Conservation (phyloP, 2,888 invertebrate genomes). For the Gandaritis pyraliata region DNA sequence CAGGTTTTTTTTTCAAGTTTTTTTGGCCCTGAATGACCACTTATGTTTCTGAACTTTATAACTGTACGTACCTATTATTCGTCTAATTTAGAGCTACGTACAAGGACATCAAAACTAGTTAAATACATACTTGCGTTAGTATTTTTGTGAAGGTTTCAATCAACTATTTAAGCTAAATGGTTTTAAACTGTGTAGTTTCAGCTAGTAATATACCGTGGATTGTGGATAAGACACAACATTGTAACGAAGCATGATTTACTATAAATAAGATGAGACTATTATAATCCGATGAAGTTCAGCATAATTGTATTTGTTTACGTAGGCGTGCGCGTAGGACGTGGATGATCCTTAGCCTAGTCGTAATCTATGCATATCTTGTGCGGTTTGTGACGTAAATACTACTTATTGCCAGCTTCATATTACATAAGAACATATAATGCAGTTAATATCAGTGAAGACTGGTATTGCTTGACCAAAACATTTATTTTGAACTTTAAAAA, state of each 20-base stretch:
- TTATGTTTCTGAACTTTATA: too few species aligned
- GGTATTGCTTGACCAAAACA: constrained; percentile 1
- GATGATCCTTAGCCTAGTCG: constrained; percentile 5
- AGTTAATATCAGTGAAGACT: constrained; percentile 1
- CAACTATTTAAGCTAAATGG: not conserved
- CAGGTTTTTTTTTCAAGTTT: too few species aligned
- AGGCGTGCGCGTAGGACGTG: constrained; percentile 16
- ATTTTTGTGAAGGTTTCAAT: constrained; percentile 10
- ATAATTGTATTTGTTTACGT: constrained; percentile 11
- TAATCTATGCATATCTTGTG: constrained; percentile 14
- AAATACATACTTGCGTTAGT: not conserved
- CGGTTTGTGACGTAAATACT: constrained; percentile 14
- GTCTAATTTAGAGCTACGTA: too few species aligned
- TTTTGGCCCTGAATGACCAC: too few species aligned
- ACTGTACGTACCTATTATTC: too few species aligned
- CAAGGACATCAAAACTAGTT: too few species aligned
- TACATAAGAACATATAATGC: not conserved
- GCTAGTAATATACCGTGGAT: not conserved
- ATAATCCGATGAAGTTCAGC: constrained; percentile 11
- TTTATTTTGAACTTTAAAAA: constrained; percentile 6
- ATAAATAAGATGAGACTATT: constrained; percentile 8
- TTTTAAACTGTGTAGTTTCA: not conserved
- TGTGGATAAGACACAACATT: constrained; percentile 1
- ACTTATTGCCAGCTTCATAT: constrained; percentile 11
- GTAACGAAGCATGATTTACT: constrained; percentile 5